These are phyloP conservation scores for Baryphthengus martii DNA, from an alignment of 2,113 vertebrate genomes.

Conservation along the genomic window DNA sequence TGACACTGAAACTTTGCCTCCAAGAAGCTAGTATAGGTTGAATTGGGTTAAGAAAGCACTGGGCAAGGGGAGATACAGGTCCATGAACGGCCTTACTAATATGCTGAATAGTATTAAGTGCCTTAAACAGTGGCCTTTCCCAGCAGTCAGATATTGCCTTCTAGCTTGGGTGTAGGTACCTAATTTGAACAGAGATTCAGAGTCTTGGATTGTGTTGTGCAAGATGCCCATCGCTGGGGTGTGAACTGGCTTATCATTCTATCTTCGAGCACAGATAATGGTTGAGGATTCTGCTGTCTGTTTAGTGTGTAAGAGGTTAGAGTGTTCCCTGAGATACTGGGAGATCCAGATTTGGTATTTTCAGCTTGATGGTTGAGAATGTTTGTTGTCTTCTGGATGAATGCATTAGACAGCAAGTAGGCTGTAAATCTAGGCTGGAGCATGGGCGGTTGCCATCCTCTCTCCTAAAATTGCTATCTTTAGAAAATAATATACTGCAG, in stretches of 20 bases:
- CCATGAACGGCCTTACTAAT: not conserved
- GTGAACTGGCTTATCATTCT: not conserved
- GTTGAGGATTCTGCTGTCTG: not conserved
- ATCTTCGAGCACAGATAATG: not conserved
- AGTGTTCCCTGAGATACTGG: fast-evolving
- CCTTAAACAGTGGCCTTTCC: not conserved
- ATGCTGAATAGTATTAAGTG: not conserved
- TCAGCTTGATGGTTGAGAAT: not conserved
- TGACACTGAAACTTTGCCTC: not conserved
- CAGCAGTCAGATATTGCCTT: not conserved
- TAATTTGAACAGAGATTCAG: not conserved
- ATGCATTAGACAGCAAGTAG: not conserved
- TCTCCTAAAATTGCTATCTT: not conserved
- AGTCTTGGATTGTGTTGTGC: not conserved
- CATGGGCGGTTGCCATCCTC: not conserved
- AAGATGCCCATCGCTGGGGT: not conserved
- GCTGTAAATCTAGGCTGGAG: not conserved
- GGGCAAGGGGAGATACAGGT: not conserved
- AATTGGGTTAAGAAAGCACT: not conserved
- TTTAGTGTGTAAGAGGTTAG: not conserved
- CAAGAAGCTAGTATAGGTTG: not conserved
- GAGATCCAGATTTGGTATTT: not conserved
- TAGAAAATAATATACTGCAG: not conserved
- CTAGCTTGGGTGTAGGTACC: not conserved
- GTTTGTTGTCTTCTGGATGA: not conserved